Base-by-base conservation (phyloP, 1,140 invertebrate species). In the Sycophaga agraensis region DNA sequence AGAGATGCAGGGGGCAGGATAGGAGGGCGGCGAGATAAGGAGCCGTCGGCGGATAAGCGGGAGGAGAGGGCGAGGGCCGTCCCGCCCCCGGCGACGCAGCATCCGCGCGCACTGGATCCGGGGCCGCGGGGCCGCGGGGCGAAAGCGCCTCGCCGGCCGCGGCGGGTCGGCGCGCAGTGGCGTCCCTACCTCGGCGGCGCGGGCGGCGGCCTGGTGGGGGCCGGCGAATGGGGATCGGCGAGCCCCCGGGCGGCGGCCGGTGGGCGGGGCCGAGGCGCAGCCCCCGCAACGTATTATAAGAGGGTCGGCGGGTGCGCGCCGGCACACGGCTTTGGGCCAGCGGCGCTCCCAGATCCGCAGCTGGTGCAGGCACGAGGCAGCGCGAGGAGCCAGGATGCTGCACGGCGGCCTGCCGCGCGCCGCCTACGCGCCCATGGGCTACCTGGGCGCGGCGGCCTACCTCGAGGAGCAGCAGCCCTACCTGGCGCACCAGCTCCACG, bases 311-410 rank as follows among this genome's bases (percentile, higher is more conserved):
- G 61, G 62, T 57, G 42, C 50, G 58, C 64, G 64, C 39, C 43
- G 50, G 66, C 77, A 79, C 68, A 79, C 76, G 78, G 76, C 79
- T 72, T 70, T 67, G 71, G 67, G 73, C 72, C 66, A 74, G 65
- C 72, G 76, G 71, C 72, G 73, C 42, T 28, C 46, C 37, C 50
- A 35, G 9, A 56, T 16, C 42, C 14, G 17, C 21, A 40, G 28
- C 5, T 6, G 5, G 28, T 31, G 28, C 11, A n/a, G n/a, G 28
- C 28, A 31, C 28, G 4, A 4, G 28, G 28, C 28, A 4, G 28
- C 19, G n/a, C 8, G 19, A 5, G 7, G 19, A 24, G n/a, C 4
- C 28, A 14, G 19, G 11, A 81, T 81, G 79, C 61, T 81, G 60
- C 79, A 81, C 70, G 75, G 76, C 46, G 68, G 74, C 14, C 56